These are phyloP conservation scores for Setophaga petechia DNA, from an alignment of 2,113 vertebrate species.

Conservation along the genomic window DNA sequence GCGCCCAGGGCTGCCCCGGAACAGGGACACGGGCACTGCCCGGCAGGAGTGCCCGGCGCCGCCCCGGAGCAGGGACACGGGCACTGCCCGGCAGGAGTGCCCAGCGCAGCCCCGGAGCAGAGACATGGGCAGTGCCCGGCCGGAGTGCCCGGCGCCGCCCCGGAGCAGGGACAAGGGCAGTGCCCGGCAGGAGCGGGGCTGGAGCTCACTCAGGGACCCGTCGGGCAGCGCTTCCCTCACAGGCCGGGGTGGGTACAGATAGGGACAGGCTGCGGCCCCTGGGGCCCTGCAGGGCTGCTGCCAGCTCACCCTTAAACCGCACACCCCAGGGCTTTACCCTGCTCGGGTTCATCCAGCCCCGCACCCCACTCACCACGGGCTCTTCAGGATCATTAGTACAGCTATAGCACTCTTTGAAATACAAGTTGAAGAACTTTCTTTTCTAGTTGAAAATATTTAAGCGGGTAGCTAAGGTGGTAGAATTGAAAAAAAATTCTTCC, in stretches of 20 bases:
- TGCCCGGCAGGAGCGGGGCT: not conserved
- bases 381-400: not conserved
- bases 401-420: not conserved
- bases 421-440: rapidly evolving
- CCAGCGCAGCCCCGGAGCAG: no score
- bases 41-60: no score
- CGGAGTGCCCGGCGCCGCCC: no score
- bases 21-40: no score
- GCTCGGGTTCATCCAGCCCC: not conserved
- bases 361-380: not conserved
- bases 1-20: no score
- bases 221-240: not conserved
- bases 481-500: not conserved
- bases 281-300: not conserved
- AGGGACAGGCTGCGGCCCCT: not conserved
- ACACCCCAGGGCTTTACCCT: rapidly evolving
- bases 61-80: no score
- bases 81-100: no score
- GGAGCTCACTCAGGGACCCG: not conserved
- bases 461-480: not conserved
- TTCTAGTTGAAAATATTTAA: not conserved
- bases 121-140: no score
- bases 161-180: no score
- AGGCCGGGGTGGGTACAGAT: rapidly evolving
- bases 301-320: not conserved